Conservation (phyloP, 2,797 vertebrate species). For the Sorex maritimensis region DNA sequence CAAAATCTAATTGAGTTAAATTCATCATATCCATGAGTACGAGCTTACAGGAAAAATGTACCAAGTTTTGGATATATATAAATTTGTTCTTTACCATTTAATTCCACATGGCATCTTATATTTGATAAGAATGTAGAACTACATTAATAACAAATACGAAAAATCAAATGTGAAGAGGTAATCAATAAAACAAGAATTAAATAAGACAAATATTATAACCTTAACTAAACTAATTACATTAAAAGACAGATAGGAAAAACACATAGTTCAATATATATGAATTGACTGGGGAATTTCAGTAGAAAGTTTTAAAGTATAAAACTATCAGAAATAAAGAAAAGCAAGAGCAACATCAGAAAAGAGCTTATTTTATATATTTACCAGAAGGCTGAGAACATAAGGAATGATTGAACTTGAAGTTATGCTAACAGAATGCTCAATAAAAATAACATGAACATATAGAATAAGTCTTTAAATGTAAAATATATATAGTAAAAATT, state of each 20-base stretch:
- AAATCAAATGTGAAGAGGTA: neutral
- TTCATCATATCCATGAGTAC: accelerated
- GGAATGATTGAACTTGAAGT: neutral
- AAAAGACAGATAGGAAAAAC: neutral
- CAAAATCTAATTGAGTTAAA: too few relatives aligned
- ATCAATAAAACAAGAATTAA: neutral
- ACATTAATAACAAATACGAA: neutral
- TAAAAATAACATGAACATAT: neutral
- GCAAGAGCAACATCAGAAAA: neutral
- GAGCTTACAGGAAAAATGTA: neutral
- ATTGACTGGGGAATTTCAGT: neutral
- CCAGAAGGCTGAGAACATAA: neutral
- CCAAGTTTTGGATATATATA: neutral
- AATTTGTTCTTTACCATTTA: neutral
- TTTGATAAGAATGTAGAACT: neutral
- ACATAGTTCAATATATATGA: neutral
- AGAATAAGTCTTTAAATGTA: too few relatives aligned
- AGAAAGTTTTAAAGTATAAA: neutral
- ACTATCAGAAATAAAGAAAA: neutral
- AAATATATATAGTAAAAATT: neutral
- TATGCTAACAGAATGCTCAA: neutral
- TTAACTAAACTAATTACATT: neutral
- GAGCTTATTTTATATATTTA: neutral
- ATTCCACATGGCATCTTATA: neutral
- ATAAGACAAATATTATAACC: neutral